Evolutionary conservation across 2,888 invertebrate genomes (phyloP), one percentile per base, ranked within the genome.

Genomic region (Trissonchulus latispiculum): DNA sequence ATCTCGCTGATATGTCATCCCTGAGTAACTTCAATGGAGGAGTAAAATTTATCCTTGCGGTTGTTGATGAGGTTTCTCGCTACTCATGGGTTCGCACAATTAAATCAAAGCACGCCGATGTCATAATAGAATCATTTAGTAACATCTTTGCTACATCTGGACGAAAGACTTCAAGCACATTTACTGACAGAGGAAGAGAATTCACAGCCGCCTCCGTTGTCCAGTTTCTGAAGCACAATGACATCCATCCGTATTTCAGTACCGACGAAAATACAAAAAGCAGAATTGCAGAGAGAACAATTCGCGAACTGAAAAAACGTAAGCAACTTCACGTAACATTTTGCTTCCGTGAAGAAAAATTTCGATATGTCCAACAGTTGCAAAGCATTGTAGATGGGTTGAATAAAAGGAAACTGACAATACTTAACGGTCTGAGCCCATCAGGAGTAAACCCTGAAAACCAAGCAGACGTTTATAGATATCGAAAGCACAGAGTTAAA

Each of bases 191-290:
- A 32, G 66, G 66, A 18, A 8, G 29, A 18, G 8, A 64, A 29
- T 64, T 64, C 29, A 64, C 29, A n/a, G 33, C 29, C 29, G n/a
- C 8, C 15, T 18, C 33, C 66, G n/a, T 64, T 8, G 15, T 15
- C 18, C 18, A 64, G 18, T 64, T 64, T 64, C 33, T 64, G 18
- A 15, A 8, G 29, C 33, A 8, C 15, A 8, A 15, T 32, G 8
- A 64, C 8, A 64, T 64, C n/a, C 66, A 64, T 29, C 18, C 33
- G 8, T 64, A 18, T n/a, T 64, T 64, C n/a, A 64, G 32, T 29
- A 64, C 8, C 66, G 66, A 64, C 29, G 32, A 31, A 64, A 64
- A 64, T 29, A 64, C 33, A 8, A 64, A 64, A 64, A 64, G 66
- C n/a, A 32, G 32, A 18, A 31, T 32, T 18, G 33, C 18, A 31